Evolutionary conservation across 2,797 vertebrate species (phyloP).

Genomic region (Peromyscus attwateri): DNA sequence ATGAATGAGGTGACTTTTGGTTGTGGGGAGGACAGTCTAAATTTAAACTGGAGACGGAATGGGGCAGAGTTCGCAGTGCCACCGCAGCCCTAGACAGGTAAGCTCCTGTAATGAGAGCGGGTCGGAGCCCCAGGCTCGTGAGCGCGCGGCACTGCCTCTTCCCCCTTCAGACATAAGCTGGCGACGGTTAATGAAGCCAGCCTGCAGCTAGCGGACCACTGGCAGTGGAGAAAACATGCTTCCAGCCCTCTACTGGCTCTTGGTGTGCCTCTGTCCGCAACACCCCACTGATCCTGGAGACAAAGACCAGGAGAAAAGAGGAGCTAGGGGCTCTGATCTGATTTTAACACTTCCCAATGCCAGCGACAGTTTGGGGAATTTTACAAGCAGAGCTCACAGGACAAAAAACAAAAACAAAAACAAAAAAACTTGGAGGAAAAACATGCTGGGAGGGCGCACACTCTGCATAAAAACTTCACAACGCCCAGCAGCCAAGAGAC

Average conservation of each 20-base stretch:
- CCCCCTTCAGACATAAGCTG: slow-evolving; percentile 53
- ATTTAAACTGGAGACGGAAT: slow-evolving; percentile 83
- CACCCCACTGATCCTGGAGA: slow-evolving; percentile 4
- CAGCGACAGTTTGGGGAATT: background rate
- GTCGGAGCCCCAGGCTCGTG: slow-evolving; percentile 73
- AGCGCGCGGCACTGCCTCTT: background rate
- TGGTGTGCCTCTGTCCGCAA: background rate
- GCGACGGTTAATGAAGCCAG: slow-evolving; percentile 66
- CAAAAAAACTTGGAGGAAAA: background rate
- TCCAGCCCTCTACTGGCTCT: background rate
- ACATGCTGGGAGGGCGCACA: background rate
- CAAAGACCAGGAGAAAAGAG: slow-evolving; percentile 24
- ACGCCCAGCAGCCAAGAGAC: background rate
- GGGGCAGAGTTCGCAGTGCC: slow-evolving; percentile 53
- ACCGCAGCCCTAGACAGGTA: slow-evolving; percentile 64
- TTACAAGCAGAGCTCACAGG: background rate
- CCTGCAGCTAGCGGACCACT: background rate
- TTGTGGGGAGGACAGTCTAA: slow-evolving; percentile 78
- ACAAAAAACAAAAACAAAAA: background rate
- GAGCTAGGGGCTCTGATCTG: background rate
- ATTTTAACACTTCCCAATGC: slow-evolving; percentile 48
- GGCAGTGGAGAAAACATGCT: background rate
- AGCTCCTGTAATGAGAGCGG: slow-evolving; percentile 63
- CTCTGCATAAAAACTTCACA: background rate
- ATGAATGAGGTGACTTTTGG: slow-evolving; percentile 73